phyloP scores from a whole-genome alignment of 2,888 invertebrate genomes.

The Anagyrus pseudococci region DNA sequence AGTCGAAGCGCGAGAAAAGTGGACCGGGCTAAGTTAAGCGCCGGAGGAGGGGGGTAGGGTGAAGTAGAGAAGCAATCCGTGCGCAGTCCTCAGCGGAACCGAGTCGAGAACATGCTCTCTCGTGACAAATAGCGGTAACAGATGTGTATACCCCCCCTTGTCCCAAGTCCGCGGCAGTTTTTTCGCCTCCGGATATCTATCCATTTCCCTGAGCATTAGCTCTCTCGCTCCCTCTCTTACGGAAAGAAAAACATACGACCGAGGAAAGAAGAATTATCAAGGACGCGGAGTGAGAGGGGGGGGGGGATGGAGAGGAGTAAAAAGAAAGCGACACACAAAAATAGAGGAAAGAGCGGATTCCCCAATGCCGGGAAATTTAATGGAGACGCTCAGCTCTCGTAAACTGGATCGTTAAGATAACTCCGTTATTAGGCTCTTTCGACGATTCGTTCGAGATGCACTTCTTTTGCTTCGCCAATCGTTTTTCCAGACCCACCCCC shows the following conservation, averaged over 20 bases:
- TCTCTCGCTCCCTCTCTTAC: too few species aligned
- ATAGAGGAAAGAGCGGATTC: background rate
- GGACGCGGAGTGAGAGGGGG: background rate
- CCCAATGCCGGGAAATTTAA: slow-evolving; percentile 6
- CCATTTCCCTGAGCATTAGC: background rate
- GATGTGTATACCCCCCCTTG: slow-evolving; percentile 5
- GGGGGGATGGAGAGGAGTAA: too few species aligned
- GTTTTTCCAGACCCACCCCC: too few species aligned
- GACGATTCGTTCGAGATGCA: too few species aligned
- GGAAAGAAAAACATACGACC: background rate
- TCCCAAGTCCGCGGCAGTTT: slow-evolving; percentile 14
- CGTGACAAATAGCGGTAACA: slow-evolving; percentile 24
- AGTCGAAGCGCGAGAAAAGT: too few species aligned
- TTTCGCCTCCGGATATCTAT: background rate
- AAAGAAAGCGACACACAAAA: background rate
- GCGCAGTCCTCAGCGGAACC: too few species aligned
- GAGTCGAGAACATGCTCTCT: too few species aligned
- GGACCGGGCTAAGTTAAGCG: too few species aligned
- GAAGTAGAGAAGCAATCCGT: too few species aligned
- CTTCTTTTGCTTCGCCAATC: too few species aligned
- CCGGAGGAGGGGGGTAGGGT: too few species aligned
- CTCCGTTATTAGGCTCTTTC: slow-evolving; percentile 15
- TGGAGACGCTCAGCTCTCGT: slow-evolving; percentile 12
- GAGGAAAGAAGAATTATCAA: slow-evolving; percentile 17
- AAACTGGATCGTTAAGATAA: slow-evolving; percentile 26